These are phyloP conservation scores for Drosophila baimaii DNA, from an alignment of 1,140 invertebrate genomes.

Conservation along the genomic window DNA sequence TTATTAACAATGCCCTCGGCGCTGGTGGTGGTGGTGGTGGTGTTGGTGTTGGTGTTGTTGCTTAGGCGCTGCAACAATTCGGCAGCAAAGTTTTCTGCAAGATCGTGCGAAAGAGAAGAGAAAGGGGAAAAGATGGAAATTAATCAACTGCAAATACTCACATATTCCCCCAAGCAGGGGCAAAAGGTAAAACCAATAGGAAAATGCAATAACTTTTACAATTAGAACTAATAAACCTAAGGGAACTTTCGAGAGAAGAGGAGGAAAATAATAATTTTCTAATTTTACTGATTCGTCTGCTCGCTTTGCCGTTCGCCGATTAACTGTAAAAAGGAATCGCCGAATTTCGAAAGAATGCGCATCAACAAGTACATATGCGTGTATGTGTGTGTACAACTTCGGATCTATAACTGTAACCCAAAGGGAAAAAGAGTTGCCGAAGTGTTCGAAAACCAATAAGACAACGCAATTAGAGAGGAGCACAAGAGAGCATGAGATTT, in stretches of 20 bases:
- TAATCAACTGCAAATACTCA: slow-evolving; percentile 16
- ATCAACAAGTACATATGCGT: background rate
- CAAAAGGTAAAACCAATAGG: background rate
- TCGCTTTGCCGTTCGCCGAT: slow-evolving; percentile 3
- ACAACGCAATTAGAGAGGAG: background rate
- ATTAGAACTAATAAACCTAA: background rate
- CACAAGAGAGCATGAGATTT: too few relatives aligned
- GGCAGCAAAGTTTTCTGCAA: slow-evolving; percentile 66
- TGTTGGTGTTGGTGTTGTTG: slow-evolving; percentile 32
- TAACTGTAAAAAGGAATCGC: slow-evolving; percentile 40
- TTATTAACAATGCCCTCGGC: slow-evolving; percentile 33
- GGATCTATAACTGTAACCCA: background rate
- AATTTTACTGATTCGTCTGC: slow-evolving; percentile 9
- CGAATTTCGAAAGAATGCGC: background rate
- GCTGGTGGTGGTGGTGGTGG: slow-evolving; percentile 33
- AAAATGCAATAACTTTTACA: background rate
- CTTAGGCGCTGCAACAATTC: slow-evolving; percentile 69
- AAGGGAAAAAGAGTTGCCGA: background rate
- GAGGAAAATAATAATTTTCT: slow-evolving; percentile 14
- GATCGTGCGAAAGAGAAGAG: slow-evolving; percentile 37
- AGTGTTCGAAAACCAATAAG: background rate
- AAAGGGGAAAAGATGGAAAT: slow-evolving; percentile 14
- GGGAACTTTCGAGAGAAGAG: slow-evolving; percentile 28
- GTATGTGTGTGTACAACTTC: background rate
- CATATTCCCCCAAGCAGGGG: background rate